Conservation (phyloP, 2,888 invertebrate genomes). For the Pachycephus smyrnensis region DNA sequence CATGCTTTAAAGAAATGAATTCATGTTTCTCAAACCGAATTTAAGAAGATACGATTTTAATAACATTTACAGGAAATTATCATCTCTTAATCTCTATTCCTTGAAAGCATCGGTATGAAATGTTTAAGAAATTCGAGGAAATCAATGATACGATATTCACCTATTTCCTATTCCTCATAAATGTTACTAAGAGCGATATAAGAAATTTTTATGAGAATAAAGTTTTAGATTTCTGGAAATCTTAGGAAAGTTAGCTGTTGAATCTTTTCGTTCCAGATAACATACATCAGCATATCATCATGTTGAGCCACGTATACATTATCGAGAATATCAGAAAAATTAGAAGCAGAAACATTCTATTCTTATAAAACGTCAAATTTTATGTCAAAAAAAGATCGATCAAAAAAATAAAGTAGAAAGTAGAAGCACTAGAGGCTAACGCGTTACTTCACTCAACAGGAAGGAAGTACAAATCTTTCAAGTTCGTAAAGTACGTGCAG, state of each 20-base stretch:
- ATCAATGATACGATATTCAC: too few relatives aligned
- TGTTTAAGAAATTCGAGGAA: too few relatives aligned
- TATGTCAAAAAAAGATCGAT: too few relatives aligned
- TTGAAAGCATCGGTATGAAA: neutral
- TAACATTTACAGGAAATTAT: neutral
- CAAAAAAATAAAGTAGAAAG: neutral
- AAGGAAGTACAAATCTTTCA: slow-evolving; percentile 15
- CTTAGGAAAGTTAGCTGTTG: neutral
- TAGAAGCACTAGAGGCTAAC: neutral
- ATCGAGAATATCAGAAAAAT: neutral
- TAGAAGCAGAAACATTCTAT: neutral
- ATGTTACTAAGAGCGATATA: too few relatives aligned
- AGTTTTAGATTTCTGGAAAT: too few relatives aligned
- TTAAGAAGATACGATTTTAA: neutral
- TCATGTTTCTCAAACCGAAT: neutral
- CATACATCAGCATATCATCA: neutral
- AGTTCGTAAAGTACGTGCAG: neutral
- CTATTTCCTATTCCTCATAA: too few relatives aligned
- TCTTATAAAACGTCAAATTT: neutral
- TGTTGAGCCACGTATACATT: too few relatives aligned
- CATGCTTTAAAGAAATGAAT: neutral
- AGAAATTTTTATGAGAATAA: too few relatives aligned
- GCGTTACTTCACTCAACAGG: neutral
- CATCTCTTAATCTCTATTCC: neutral
- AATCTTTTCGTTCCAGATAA: neutral